Base-by-base conservation (phyloP, 2,797 vertebrate species). In the Serranus cabrilla region DNA sequence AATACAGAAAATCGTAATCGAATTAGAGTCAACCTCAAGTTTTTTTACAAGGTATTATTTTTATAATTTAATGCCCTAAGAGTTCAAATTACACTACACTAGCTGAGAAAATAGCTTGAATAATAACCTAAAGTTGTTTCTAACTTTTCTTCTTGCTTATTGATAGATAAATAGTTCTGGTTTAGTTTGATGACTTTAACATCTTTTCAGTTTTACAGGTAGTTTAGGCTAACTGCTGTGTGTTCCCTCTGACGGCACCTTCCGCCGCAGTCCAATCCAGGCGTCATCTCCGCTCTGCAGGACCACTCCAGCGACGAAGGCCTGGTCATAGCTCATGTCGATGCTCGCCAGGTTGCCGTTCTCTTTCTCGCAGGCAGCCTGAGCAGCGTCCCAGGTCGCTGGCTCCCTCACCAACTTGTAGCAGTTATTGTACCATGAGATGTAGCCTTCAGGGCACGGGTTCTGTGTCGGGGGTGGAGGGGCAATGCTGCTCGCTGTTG, bases 251-350 rank as follows among this genome's bases (percentile, higher is more conserved):
- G 2, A 40, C 16, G 3, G 39, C 80, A 95, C 95, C 86, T 87
- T 71, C 55, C 94, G 92, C 7, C 81, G 76, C 51, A 96, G 94
- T 75, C 95, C 95, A 2, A 96, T 96, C 95, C 95, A 96, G 80
- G 92, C 90, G 0, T 96, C 95, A 0, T 55, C 72, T 45, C 27
- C 83, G 43, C 91, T 89, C 67, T 93, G 91, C 74, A 95, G 90
- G 4, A 95, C 85, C 11, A 71, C 94, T 9, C 89, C 93, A 0
- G 95, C 89, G 2, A 96, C 80, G 49, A 95, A 96, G 59, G 94
- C 94, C 87, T 96, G 95, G 76, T 96, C 95, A 43, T 96, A 96
- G 91, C 95, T 95, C 91, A 91, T 91, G 87, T 96, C 95, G 2
- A 95, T 81, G 74, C 95, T 96, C 73, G 92, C 93, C 90, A 96